Base-by-base conservation (phyloP, 1,140 invertebrate species). In the Latrodectus geometricus region DNA sequence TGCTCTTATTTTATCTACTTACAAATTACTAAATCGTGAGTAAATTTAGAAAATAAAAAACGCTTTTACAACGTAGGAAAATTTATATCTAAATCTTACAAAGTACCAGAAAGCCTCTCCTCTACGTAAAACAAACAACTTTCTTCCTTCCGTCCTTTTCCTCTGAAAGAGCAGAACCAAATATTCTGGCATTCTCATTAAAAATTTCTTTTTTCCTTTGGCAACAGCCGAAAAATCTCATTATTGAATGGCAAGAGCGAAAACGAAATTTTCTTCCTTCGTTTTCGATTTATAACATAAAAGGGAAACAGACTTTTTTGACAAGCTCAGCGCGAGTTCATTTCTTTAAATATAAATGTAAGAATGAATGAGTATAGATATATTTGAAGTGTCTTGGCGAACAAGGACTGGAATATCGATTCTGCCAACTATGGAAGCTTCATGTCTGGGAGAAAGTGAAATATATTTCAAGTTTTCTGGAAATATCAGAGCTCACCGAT, bases 161-260 rank as follows among this genome's bases (percentile, higher is more conserved):
- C n/a, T 14, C 35, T n/a, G 21, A 49, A 61, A 20, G 11, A 66
- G 49, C 61, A 83, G 61, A 74, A 20, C 5, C 73, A 11, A 65
- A 69, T 68, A 74, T 49, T 83, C 72, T 74, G 68, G 80, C 17
- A 83, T 83, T 83, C 80, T 83, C 80, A 83, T 83, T 83, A 83
- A 83, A 83, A 82, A 73, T 74, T 82, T 82, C 14, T 61, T 35
- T 49, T 20, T n/a, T 48, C 52, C n/a, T 54, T 14, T 65, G 54
- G 80, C 80, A 82, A 61, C 69, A 83, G 54, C 70, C 49, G 69
- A 68, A 65, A 74, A 83, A 83, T 74, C 80, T 83, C 80, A 83
- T 83, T 83, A 83, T 66, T 74, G 35, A 68, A 83, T 65, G n/a
- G 80, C 69, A 72, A 83, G 70, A 20, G 66, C 5, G 20, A 74